Percentiles rank a stretch among this genome's conserved stretches.
Conservation (phyloP, 2,113 vertebrate genomes). For the Balaenoptera acutorostrata region DNA sequence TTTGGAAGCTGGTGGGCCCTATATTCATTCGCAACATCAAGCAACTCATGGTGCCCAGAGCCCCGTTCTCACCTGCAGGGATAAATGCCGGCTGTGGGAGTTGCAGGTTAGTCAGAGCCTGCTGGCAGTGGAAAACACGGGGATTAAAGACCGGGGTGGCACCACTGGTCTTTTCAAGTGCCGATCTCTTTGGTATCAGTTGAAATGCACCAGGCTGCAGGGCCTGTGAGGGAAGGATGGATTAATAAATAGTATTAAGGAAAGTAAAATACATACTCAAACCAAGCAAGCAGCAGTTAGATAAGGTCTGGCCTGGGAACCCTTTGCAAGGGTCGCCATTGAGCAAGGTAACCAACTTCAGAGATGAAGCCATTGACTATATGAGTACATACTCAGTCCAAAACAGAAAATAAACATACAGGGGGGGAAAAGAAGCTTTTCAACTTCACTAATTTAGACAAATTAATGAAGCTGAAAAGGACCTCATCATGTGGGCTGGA, state of each 20-base stretch:
- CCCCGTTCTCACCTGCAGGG: conserved; percentile 88
- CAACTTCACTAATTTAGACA: conserved; percentile 25
- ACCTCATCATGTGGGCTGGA: conserved; percentile 10
- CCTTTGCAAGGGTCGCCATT: conserved; percentile 56
- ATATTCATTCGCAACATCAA: not conserved
- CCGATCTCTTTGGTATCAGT: conserved; percentile 93
- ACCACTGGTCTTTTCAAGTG: conserved; percentile 95
- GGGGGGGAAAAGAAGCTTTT: not conserved
- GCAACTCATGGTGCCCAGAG: not conserved
- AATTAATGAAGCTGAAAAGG: not conserved
- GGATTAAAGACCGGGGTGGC: conserved; percentile 92
- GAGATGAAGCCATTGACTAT: conserved; percentile 20
- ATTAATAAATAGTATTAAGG: conserved; percentile 70
- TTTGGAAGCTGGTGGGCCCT: not conserved
- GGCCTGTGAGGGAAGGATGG: conserved; percentile 81
- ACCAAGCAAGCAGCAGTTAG: conserved; percentile 59
- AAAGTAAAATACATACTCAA: conserved; percentile 31
- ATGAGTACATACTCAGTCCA: conserved; percentile 17
- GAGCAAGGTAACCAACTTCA: not conserved
- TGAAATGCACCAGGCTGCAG: conserved; percentile 87
- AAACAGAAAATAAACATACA: conserved; percentile 6
- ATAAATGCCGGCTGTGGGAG: conserved; percentile 93
- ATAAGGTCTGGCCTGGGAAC: conserved; percentile 46
- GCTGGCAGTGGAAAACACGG: conserved; percentile 97
- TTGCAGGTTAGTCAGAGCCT: conserved; percentile 96